Conservation (phyloP, 2,888 invertebrate genomes). For the Dicyrtomina minuta region DNA sequence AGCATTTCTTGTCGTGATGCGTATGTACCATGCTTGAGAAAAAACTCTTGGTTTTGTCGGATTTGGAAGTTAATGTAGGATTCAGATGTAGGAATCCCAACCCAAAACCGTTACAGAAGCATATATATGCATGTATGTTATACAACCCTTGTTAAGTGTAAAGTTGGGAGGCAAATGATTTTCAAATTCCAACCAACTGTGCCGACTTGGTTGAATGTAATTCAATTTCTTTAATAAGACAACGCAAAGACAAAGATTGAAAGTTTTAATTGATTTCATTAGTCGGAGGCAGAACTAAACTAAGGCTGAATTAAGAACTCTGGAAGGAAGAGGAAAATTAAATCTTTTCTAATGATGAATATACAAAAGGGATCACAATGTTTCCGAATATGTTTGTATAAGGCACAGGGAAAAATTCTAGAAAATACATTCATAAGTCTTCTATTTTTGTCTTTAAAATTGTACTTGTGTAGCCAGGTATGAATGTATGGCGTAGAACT, state of each 20-base stretch:
- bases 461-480: too few species aligned
- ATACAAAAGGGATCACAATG: neutral
- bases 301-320: neutral
- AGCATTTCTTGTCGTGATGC: neutral
- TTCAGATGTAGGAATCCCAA: neutral
- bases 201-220: neutral
- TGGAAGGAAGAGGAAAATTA: neutral
- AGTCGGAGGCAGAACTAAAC: conserved; percentile 11
- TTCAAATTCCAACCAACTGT: too few species aligned
- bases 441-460: too few species aligned
- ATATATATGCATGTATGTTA: too few species aligned
- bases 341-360: conserved; percentile 25
- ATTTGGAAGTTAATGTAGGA: neutral
- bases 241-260: conserved; percentile 31
- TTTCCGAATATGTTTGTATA: too few species aligned
- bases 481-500: too few species aligned
- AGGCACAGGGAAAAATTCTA: too few species aligned
- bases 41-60: neutral
- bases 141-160: too few species aligned
- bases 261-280: conserved; percentile 41
- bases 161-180: neutral
- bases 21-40: neutral
- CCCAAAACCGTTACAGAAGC: too few species aligned
- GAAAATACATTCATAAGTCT: too few species aligned
- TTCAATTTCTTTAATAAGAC: conserved; percentile 32